phyloP scores from a whole-genome alignment of 2,113 vertebrate genomes.

The Ovis aries region DNA sequence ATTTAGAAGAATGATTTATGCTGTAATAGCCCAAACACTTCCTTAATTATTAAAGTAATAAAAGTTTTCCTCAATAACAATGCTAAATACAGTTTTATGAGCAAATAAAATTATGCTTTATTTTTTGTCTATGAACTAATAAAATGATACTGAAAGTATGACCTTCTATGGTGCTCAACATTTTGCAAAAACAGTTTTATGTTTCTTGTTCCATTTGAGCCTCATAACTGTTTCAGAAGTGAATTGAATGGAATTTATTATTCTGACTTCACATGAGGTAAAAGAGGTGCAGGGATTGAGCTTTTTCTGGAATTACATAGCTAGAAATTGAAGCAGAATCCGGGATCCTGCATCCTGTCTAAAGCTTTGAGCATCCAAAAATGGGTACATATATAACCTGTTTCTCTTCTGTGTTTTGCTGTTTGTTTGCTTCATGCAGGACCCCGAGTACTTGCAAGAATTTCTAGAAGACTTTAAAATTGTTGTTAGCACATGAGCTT shows the following conservation, averaged over 20 bases:
- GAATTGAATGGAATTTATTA: conserved; percentile 8
- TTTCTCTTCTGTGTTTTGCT: not conserved
- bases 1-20: conserved; percentile 27
- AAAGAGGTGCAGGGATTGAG: not conserved
- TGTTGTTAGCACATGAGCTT: not conserved
- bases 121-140: not conserved
- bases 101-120: not conserved
- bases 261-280: not conserved
- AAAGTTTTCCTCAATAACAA: not conserved
- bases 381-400: too few species aligned
- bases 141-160: not conserved
- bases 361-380: not conserved
- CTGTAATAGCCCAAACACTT: not conserved
- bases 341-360: not conserved
- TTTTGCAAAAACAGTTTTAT: not conserved
- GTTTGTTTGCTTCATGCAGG: not conserved
- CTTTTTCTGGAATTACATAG: not conserved
- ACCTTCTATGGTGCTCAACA: not conserved
- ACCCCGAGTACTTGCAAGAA: not conserved
- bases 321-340: not conserved
- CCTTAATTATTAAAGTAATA: not conserved
- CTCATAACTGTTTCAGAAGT: not conserved
- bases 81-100: conserved; percentile 3
- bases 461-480: conserved; percentile 1
- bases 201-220: not conserved